These are phyloP conservation scores for Scaptomyza reducta DNA, from an alignment of 2,888 invertebrate species.

Conservation along the genomic window DNA sequence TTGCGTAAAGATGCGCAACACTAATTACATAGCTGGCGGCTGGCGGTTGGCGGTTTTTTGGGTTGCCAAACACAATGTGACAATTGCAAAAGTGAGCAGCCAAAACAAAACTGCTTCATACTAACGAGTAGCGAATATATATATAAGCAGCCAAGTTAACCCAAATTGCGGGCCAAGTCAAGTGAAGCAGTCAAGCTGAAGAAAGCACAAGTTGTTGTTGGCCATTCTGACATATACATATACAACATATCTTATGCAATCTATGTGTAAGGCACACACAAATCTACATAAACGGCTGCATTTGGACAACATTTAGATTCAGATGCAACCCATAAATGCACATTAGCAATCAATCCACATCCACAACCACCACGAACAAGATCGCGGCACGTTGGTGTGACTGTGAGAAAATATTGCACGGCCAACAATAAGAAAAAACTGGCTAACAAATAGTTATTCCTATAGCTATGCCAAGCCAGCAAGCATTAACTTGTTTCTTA, in stretches of 20 bases:
- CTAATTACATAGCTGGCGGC: constrained; percentile 52
- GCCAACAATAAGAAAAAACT: constrained; percentile 18
- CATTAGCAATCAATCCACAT: constrained; percentile 73
- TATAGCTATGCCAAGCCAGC: constrained; percentile 22
- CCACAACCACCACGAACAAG: constrained; percentile 46
- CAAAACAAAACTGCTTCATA: constrained; percentile 22
- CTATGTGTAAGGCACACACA: constrained; percentile 8
- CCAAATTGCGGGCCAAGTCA: constrained; percentile 48
- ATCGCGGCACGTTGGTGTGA: constrained; percentile 42
- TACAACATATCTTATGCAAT: constrained; percentile 44
- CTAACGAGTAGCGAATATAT: constrained; percentile 30
- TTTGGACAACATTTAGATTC: constrained; percentile 48
- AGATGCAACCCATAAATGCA: constrained; percentile 54
- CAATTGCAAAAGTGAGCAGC: constrained; percentile 66
- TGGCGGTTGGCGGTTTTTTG: not conserved
- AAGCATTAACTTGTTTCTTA: constrained; percentile 36
- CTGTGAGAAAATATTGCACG: constrained; percentile 61
- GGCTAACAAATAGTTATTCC: constrained; percentile 27
- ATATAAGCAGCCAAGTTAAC: constrained; percentile 32
- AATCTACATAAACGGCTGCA: constrained; percentile 49
- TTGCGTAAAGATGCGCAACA: constrained; percentile 57
- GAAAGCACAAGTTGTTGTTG: constrained; percentile 63
- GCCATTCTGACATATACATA: constrained; percentile 32
- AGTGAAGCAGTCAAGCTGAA: constrained; percentile 54
- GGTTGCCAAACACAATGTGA: constrained; percentile 62